Evolutionary conservation across 2,888 invertebrate genomes (phyloP), one percentile per base, ranked within the genome.

Genomic region (Hyposoter didymator): DNA sequence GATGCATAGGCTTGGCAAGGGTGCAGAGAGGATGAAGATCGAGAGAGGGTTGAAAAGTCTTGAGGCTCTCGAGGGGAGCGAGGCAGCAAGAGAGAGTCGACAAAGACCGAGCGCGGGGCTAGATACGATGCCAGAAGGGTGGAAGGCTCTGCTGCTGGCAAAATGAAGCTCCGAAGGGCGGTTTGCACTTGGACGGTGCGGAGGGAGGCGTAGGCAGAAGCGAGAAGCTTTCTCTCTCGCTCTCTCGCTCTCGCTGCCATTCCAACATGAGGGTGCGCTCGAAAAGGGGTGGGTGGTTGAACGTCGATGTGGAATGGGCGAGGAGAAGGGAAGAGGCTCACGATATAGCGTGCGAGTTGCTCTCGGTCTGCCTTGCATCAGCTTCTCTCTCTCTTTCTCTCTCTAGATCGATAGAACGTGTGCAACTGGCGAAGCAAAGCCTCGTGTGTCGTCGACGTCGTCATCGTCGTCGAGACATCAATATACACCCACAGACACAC

Each of bases 371-470:
- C 22, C 55, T 55, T 55, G 55, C 55, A 55, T 55, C 55, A 64
- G 49, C 64, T 17, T 72, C 64, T 72, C 72, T 72, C 35, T 45
- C 28, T 45, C 49, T 35, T n/a, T 45, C 62, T 19, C 64, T 45
- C 84, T 84, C 83, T 89, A 90, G 93, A 93, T 93, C 92, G 93
- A 92, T 93, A 93, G 89, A 90, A 88, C 91, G 91, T 92, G 92
- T 92, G 92, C 92, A 91, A 90, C 92, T 90, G 90, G 72, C 80
- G 81, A 91, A 90, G 92, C 45, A 69, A 79, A 47, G 90, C 90
- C 88, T 89, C 89, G 88, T 88, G 89, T 90, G 55, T 74, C 84
- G 74, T 49, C 84, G 84, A 47, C 81, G 84, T 76, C 70, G 84
- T 73, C 85, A 84, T 22, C 82, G 87, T 88, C 88, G 89, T 86